Base-by-base conservation (phyloP, 2,888 invertebrate genomes). In the Hemistola chrysoprasaria region DNA sequence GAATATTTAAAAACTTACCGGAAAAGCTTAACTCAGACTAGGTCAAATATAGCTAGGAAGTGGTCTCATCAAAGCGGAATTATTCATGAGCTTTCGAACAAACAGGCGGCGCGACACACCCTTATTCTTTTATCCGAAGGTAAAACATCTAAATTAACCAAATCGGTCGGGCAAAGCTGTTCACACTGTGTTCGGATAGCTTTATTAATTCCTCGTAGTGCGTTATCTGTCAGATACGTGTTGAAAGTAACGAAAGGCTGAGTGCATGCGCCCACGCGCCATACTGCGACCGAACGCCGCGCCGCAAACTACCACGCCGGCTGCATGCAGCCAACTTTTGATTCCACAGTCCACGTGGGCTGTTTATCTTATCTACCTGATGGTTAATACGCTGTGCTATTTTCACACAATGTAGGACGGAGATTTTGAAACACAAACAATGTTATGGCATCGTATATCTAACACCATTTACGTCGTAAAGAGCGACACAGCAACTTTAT, bases 281-380 rank as follows among this genome's bases (percentile, higher is more conserved):
- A 16, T 11, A 11, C 3, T 26, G 8, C 23, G 22, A 30, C 38
- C 8, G 25, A 28, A 2, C 23, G 16, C 3, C 33, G 36, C 11
- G 16, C 27, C 8, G 5, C 27, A n/a, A n/a, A n/a, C n/a, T n/a
- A 50, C 47, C 47, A 28, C 16, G 26, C 37, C 55, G 55, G 42
- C 37, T 56, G 55, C 47, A 43, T 40, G 43, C 48, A 47, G 45
- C 43, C 48, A 31, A 36, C 8, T n/a, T 23, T 8, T 10, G 26
- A 34, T 33, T 33, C 46, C 44, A 41, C 56, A 16, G 3, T 16
- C 39, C 77, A 78, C 74, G 80, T 83, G 74, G 74, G 75, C 65
- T 71, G 78, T 75, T 71, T 83, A 84, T 85, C 78, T 83, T 79
- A 83, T 85, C 80, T 74, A 66, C 61, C 63, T 65, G 70, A 65